Conservation (phyloP, 2,113 vertebrate genomes). For the Mixornis gularis region DNA sequence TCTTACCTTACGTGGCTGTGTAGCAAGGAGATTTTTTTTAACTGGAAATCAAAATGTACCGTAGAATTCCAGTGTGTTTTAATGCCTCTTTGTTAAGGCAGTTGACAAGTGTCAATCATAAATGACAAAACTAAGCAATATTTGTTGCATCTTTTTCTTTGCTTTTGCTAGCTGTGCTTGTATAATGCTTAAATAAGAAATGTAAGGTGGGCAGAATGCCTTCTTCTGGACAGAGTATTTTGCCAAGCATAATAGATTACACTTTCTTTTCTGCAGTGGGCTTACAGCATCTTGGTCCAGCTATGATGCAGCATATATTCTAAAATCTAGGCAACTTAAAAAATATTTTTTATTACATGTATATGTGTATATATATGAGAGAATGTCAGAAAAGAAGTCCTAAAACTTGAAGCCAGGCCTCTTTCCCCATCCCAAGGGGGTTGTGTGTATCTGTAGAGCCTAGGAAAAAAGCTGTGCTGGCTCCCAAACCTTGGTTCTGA, state of each 20-base stretch:
- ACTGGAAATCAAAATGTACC: neutral
- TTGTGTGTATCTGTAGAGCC: neutral
- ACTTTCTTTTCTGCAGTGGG: neutral
- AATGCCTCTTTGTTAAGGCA: neutral
- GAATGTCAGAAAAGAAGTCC: neutral
- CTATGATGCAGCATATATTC: neutral
- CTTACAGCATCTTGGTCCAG: neutral
- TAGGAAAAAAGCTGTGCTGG: neutral
- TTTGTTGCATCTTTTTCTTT: neutral
- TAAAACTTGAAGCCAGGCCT: neutral
- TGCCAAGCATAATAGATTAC: neutral
- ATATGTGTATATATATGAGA: neutral
- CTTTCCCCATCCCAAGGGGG: neutral
- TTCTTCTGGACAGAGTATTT: neutral
- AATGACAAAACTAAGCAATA: neutral
- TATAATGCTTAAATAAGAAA: neutral
- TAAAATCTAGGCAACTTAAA: neutral
- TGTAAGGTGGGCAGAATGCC: neutral
- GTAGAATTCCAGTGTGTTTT: neutral
- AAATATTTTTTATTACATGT: neutral
- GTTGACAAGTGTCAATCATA: neutral
- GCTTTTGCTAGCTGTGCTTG: neutral
- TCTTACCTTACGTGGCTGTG: neutral
- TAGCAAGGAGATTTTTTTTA: rapidly evolving
- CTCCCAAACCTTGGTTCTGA: neutral